Percentiles rank a stretch among this genome's conserved stretches.
phyloP scores from a whole-genome alignment of 1,140 invertebrate genomes.

The Geopemphigus sp. region DNA sequence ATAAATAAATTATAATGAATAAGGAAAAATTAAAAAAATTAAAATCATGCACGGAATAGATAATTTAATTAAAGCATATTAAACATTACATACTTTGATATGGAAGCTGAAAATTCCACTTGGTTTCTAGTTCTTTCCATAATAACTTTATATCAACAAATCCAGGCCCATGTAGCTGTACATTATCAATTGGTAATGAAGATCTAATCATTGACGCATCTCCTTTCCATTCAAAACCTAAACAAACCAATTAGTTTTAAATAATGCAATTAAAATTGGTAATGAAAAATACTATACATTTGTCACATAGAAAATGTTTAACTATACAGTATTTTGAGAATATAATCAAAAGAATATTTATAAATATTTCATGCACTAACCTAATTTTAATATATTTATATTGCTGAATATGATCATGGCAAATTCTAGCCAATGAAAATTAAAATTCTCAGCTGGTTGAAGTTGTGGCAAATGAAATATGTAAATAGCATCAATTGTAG shows the following conservation, averaged over 20 bases:
- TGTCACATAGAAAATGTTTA: background rate
- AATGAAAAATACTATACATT: background rate
- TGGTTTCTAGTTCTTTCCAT: constrained; percentile 60
- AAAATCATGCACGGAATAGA: no score
- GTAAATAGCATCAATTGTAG: constrained; percentile 64
- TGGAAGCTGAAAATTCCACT: constrained; percentile 59
- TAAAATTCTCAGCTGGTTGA: constrained; percentile 57
- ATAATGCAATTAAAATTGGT: background rate
- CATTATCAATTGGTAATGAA: constrained; percentile 59
- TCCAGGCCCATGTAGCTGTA: constrained; percentile 56
- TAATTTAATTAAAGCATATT: background rate
- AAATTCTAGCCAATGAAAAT: constrained; percentile 60
- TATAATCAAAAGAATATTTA: background rate
- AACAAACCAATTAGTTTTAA: constrained; percentile 26
- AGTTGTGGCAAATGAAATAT: constrained; percentile 70
- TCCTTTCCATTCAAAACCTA: constrained; percentile 62
- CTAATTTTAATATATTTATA: constrained; percentile 68
- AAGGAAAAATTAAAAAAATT: no score
- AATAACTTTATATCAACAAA: constrained; percentile 60
- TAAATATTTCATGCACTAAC: constrained; percentile 54
- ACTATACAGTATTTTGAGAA: background rate
- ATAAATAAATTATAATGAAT: no score
- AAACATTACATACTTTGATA: constrained; percentile 55
- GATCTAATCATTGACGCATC: constrained; percentile 62
- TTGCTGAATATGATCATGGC: constrained; percentile 63